phyloP scores from a whole-genome alignment of 2,113 vertebrate species.

The Setophaga kirtlandii region DNA sequence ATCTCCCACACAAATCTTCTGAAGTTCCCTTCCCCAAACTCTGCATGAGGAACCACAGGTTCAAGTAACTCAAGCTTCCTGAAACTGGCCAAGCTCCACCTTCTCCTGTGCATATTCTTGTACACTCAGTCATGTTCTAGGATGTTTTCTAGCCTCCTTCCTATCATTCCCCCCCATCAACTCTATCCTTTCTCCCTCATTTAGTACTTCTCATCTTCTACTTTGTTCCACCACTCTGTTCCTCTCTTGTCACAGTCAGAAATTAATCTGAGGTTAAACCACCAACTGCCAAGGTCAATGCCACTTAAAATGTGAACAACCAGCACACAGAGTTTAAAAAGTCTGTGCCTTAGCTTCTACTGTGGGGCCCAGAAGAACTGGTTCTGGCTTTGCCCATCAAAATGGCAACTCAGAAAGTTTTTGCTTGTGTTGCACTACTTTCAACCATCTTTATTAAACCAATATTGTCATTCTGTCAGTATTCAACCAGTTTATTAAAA shows the following conservation, averaged over 20 bases:
- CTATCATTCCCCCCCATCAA: background rate
- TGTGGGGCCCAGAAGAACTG: background rate
- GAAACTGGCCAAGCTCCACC: background rate
- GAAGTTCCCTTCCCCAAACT: background rate
- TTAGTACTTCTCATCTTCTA: background rate
- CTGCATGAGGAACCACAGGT: background rate
- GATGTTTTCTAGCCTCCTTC: background rate
- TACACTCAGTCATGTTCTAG: background rate
- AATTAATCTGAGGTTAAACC: background rate
- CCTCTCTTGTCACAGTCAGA: background rate
- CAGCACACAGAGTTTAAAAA: accelerated
- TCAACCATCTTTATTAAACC: background rate
- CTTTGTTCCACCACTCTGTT: background rate
- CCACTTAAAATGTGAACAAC: background rate
- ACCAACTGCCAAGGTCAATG: background rate
- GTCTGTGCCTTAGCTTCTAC: background rate
- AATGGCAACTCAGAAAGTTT: background rate
- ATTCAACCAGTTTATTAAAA: background rate
- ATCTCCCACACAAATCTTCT: background rate
- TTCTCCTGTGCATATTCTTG: background rate
- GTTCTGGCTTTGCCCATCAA: background rate
- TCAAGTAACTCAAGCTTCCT: background rate
- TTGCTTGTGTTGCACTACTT: background rate
- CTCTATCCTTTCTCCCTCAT: background rate
- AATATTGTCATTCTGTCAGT: background rate